Percentiles rank a stretch among this genome's conserved stretches.
Evolutionary conservation across 2,888 invertebrate species (phyloP).

Genomic region (Diachrysia chrysitis): DNA sequence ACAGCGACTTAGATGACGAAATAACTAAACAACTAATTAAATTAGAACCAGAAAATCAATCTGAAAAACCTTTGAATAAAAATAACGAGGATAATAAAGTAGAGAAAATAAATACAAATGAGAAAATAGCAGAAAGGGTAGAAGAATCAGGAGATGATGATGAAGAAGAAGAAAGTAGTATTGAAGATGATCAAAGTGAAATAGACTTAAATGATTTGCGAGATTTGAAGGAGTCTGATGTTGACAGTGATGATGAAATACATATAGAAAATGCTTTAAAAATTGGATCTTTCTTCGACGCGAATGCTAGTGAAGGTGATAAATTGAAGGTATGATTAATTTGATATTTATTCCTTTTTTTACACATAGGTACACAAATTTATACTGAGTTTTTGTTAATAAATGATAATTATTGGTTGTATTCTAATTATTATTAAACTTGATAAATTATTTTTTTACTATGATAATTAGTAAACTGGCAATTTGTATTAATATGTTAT

Average conservation of each 20-base stretch:
- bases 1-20: neutral
- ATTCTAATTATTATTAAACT: too few species aligned
- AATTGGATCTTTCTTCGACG: constrained; percentile 76
- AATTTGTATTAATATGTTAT: too few species aligned
- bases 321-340: constrained; percentile 75
- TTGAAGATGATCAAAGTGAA: constrained; percentile 48
- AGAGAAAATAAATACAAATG: neutral
- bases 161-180: constrained; percentile 53
- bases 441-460: too few species aligned
- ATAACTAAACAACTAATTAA: neutral
- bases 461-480: too few species aligned
- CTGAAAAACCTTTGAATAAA: neutral
- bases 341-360: neutral
- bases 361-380: too few species aligned
- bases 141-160: constrained; percentile 35
- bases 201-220: constrained; percentile 73
- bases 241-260: constrained; percentile 70
- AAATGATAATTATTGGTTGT: too few species aligned
- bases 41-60: neutral
- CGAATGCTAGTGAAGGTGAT: constrained; percentile 74
- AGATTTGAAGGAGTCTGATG: constrained; percentile 86
- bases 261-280: constrained; percentile 66
- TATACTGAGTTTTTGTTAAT: too few species aligned
- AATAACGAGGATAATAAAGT: neutral
- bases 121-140: neutral